These are phyloP conservation scores for Drosophila merina DNA, from an alignment of 2,888 invertebrate genomes.

Conservation along the genomic window DNA sequence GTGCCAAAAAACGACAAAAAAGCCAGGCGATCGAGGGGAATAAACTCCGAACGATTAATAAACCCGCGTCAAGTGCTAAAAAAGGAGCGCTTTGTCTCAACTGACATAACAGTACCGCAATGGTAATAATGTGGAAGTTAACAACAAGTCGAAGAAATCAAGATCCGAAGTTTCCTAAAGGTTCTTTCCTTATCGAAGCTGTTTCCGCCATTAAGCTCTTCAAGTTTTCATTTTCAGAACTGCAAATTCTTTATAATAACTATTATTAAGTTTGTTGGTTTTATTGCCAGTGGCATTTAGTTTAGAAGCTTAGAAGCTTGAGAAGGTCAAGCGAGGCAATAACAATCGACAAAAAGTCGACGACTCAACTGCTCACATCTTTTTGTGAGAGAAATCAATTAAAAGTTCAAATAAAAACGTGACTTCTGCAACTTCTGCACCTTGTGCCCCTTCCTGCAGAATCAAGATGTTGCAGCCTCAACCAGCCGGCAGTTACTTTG, in stretches of 20 bases:
- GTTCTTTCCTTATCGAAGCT: neutral
- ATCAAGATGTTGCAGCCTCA: constrained; percentile 17
- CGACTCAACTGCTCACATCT: neutral
- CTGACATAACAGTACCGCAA: neutral
- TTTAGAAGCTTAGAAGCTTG: neutral
- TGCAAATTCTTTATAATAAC: too few relatives aligned
- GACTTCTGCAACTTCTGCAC: constrained; percentile 3
- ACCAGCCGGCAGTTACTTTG: neutral
- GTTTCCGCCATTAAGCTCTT: neutral
- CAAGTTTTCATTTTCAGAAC: neutral
- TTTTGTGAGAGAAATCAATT: constrained; percentile 14
- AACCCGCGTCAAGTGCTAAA: neutral
- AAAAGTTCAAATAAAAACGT: constrained; percentile 30
- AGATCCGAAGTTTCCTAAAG: neutral
- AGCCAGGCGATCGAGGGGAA: constrained; percentile 2
- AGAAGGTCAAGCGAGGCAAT: constrained; percentile 38
- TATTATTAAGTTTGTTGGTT: neutral
- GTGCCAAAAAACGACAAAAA: neutral
- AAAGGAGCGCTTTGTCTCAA: neutral
- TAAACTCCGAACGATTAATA: constrained; percentile 11
- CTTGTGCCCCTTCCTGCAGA: constrained; percentile 30
- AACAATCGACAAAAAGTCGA: constrained; percentile 16
- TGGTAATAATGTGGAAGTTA: neutral
- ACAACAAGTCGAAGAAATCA: neutral
- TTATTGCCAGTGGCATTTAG: constrained; percentile 40